A percentile compares a stretch with the other conserved stretches of the same genome.
These are phyloP conservation scores for Thecophora atra DNA, from an alignment of 2,888 invertebrate species.

Conservation along the genomic window DNA sequence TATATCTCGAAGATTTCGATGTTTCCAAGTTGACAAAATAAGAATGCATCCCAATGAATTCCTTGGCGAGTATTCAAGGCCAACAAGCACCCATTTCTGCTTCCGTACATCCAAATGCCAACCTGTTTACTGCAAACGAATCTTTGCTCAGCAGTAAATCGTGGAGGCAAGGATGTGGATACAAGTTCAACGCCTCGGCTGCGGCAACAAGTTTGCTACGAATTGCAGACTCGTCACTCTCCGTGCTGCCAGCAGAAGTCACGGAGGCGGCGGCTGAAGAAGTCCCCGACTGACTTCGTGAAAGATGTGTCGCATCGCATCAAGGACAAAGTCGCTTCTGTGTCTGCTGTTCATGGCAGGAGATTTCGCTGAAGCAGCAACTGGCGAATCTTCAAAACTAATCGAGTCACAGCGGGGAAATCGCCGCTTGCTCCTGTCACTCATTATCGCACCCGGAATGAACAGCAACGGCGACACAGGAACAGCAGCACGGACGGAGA, in stretches of 20 bases:
- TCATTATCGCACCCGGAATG: slow-evolving; percentile 43
- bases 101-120: background rate
- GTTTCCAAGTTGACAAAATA: background rate
- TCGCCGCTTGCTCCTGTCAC: slow-evolving; percentile 44
- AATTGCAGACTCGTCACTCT: no score
- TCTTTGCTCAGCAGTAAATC: slow-evolving; percentile 12
- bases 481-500: background rate
- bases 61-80: no score
- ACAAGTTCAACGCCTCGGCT: slow-evolving; percentile 8
- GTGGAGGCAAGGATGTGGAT: background rate
- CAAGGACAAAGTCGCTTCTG: slow-evolving; percentile 15
- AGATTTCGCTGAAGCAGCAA: slow-evolving; percentile 22
- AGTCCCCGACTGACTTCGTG: slow-evolving; percentile 37
- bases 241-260: no score
- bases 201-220: background rate
- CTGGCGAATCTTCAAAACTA: slow-evolving; percentile 40
- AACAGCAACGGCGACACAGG: slow-evolving; percentile 17
- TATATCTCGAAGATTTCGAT: no score
- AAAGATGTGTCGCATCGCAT: slow-evolving; percentile 41
- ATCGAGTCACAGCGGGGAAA: slow-evolving; percentile 47
- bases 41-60: no score
- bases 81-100: background rate
- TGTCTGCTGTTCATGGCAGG: background rate
- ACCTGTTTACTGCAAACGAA: background rate
- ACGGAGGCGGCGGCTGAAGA: no score